Percentiles rank a stretch among this genome's conserved stretches.
phyloP scores from a whole-genome alignment of 2,888 invertebrate genomes.

The Microdon myrmicae region DNA sequence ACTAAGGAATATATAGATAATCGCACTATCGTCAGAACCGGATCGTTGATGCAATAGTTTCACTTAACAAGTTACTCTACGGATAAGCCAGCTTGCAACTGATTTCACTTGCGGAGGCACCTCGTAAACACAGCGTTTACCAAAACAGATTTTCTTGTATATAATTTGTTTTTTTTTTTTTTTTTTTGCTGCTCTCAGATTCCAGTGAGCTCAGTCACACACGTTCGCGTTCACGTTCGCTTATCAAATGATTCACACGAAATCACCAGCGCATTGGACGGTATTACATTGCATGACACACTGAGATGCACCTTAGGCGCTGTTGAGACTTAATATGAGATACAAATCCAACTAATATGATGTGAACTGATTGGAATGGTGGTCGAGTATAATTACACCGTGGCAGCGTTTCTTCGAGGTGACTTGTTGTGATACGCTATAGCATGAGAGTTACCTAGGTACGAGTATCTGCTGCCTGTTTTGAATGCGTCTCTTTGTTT shows the following conservation, averaged over 20 bases:
- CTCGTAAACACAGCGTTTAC: constrained; percentile 24
- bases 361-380: constrained; percentile 19
- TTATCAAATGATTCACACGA: constrained; percentile 1
- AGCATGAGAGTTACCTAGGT: too few species aligned
- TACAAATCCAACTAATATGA: constrained; percentile 16
- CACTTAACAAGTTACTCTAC: constrained; percentile 23
- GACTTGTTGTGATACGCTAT: too few species aligned
- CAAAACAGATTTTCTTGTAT: constrained; percentile 34
- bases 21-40: neutral
- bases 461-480: too few species aligned
- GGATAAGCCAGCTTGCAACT: constrained; percentile 16
- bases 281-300: constrained; percentile 19
- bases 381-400: constrained; percentile 22
- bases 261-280: constrained; percentile 11
- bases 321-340: constrained; percentile 9
- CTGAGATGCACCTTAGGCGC: constrained; percentile 21
- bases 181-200: constrained; percentile 21
- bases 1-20: neutral
- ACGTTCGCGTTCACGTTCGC: too few species aligned
- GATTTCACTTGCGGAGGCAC: constrained; percentile 39
- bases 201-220: constrained; percentile 35
- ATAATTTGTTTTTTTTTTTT: constrained; percentile 7
- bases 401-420: constrained; percentile 6
- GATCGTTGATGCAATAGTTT: constrained; percentile 7
- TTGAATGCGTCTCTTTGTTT: too few species aligned